Base-by-base conservation (phyloP, 2,888 invertebrate genomes). In the Dynastes maya region DNA sequence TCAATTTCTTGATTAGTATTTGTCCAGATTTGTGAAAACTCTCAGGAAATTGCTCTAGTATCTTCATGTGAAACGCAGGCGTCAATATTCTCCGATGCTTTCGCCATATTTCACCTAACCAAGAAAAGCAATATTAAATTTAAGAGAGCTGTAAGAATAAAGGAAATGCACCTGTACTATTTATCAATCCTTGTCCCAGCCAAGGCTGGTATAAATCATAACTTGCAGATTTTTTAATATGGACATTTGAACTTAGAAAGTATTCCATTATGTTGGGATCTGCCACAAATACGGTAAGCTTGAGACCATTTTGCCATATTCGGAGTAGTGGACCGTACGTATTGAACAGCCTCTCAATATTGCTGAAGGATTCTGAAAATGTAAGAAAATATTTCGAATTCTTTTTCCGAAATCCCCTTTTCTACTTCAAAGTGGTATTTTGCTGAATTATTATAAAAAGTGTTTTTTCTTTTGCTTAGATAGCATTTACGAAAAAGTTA, bases 31-130 rank as follows among this genome's bases (percentile, higher is more conserved):
- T 84, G 27, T 86, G 84, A 83, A 90, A 88, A 5, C 87, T 84
- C 2, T 86, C 85, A 6, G 87, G 82, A 81, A 89, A 90, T 27
- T 88, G 87, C 61, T 89, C 88, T n/a, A 90, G 82, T n/a, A 89
- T 86, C 79, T 88, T 87, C 80, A 88, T 86, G 81, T 90, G 90
- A 82, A 90, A 90, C 2, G 89, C 87, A 2, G 90, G 89, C 0
- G 89, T 89, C 45, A 90, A 88, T 75, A 90, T 83, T 84, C 88
- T 89, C 74, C 90, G 85, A 78, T 89, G 88, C 2, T 86, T 85
- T 32, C 86, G 84, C 90, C 90, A 90, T 82, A 88, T 86, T 45
- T 78, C 81, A 13, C 79, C 79, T 79, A 40, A 2, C 32, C 53
- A 2, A 49, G 40, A 2, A 58, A 58, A 58, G 2, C 9, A 11